Percentiles rank a stretch among this genome's conserved stretches.
Evolutionary conservation across 2,888 invertebrate species (phyloP).

Genomic region (Chloroclystis v-ata): DNA sequence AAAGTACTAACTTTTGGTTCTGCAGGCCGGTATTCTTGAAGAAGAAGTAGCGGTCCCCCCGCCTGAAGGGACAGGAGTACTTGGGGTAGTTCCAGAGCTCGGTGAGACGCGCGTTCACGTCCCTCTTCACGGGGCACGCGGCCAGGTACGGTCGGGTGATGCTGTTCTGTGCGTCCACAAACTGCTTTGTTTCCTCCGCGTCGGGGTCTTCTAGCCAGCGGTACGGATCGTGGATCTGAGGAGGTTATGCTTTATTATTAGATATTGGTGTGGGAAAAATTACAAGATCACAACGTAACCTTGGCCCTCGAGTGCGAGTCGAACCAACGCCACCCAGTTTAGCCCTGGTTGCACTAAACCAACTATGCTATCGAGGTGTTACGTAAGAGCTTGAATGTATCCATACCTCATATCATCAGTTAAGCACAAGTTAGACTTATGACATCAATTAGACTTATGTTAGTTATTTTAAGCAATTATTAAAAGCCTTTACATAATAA

Average conservation of each 20-base stretch:
- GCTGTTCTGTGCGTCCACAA: conserved; percentile 93
- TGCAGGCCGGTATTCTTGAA: conserved; percentile 96
- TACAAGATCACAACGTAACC: too few species aligned
- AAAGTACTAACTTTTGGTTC: conserved; percentile 93
- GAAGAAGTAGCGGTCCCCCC: conserved; percentile 93
- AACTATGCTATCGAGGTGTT: too few species aligned
- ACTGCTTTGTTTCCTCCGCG: conserved; percentile 91
- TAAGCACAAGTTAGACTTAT: too few species aligned
- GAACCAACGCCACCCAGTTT: too few species aligned
- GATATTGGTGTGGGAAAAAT: background rate
- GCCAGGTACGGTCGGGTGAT: conserved; percentile 92
- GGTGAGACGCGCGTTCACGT: conserved; percentile 87
- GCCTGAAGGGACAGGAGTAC: conserved; percentile 89
- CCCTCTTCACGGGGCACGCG: conserved; percentile 83
- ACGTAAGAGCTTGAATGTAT: too few species aligned
- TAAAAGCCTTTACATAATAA: too few species aligned
- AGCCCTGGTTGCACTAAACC: too few species aligned
- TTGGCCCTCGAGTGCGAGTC: too few species aligned
- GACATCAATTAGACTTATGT: too few species aligned
- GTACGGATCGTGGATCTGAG: conserved; percentile 92
- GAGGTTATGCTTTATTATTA: too few species aligned
- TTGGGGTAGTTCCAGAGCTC: conserved; percentile 98
- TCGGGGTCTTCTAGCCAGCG: conserved; percentile 98
- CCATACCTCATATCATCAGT: too few species aligned
- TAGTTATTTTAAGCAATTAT: too few species aligned